Evolutionary conservation across 2,888 invertebrate species (phyloP).

Genomic region (Drosophila vallismaia): DNA sequence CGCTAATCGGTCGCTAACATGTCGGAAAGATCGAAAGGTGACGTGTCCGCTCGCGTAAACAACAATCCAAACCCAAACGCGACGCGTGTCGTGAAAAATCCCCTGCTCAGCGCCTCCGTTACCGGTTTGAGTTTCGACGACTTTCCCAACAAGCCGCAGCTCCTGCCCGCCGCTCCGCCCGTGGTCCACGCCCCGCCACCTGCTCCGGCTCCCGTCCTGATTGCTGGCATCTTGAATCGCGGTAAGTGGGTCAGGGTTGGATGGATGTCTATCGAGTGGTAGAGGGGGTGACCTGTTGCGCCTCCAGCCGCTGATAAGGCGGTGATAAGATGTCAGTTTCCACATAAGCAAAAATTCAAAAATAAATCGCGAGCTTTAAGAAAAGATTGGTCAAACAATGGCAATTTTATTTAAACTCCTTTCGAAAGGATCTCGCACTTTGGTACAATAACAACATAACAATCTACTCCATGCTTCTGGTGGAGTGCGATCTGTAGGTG

Average conservation of each 20-base stretch:
- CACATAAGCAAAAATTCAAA: neutral
- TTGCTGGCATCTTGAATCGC: slow-evolving; percentile 72
- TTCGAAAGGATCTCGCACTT: slow-evolving; percentile 15
- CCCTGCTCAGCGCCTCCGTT: slow-evolving; percentile 89
- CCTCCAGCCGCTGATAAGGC: slow-evolving; percentile 32
- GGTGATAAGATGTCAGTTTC: neutral
- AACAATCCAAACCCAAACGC: slow-evolving; percentile 75
- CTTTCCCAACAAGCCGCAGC: slow-evolving; percentile 88
- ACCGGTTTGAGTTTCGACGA: slow-evolving; percentile 90
- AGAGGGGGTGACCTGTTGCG: slow-evolving; percentile 47
- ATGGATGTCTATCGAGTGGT: slow-evolving; percentile 1
- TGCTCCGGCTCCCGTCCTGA: slow-evolving; percentile 56
- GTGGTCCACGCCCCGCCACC: slow-evolving; percentile 72
- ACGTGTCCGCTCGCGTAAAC: slow-evolving; percentile 81
- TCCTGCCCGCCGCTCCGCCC: slow-evolving; percentile 87
- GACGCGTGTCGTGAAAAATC: slow-evolving; percentile 88
- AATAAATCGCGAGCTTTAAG: no score
- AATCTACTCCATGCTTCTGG: slow-evolving; percentile 78
- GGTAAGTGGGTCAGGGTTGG: slow-evolving; percentile 67
- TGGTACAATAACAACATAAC: slow-evolving; percentile 29
- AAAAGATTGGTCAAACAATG: neutral
- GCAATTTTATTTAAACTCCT: slow-evolving; percentile 25
- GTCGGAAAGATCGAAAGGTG: slow-evolving; percentile 83
- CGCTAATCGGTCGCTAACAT: slow-evolving; percentile 46
- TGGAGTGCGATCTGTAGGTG: slow-evolving; percentile 84